Percentiles rank a stretch among this genome's conserved stretches.
phyloP scores from a whole-genome alignment of 2,888 invertebrate species.

The Leptopilina syphax region DNA sequence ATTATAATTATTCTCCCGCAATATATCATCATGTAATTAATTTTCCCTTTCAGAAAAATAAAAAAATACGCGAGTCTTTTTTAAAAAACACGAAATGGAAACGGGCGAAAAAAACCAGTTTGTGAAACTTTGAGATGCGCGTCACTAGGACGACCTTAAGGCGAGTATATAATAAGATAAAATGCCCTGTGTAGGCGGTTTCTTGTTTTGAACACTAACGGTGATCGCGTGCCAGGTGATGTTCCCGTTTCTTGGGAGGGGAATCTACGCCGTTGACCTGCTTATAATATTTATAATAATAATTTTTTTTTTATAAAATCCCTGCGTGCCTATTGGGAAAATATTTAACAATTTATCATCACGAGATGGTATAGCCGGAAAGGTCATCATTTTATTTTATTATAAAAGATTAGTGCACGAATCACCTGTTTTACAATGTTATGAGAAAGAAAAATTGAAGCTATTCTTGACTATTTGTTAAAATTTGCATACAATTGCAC shows the following conservation, averaged over 20 bases:
- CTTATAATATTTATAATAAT: constrained; percentile 25
- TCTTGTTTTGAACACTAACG: constrained; percentile 64
- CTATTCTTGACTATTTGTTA: neutral
- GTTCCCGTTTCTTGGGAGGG: constrained; percentile 62
- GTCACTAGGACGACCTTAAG: constrained; percentile 24
- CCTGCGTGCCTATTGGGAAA: constrained; percentile 10
- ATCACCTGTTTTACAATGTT: neutral
- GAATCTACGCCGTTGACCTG: constrained; percentile 43
- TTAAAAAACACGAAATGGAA: neutral
- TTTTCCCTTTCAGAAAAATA: neutral
- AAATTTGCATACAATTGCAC: constrained; percentile 30
- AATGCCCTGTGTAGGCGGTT: constrained; percentile 38
- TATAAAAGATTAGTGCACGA: neutral
- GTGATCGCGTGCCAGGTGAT: constrained; percentile 64
- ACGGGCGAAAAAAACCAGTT: constrained; percentile 4
- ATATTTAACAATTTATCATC: constrained; percentile 42
- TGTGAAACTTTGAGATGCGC: constrained; percentile 7
- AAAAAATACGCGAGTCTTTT: neutral
- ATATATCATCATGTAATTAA: neutral
- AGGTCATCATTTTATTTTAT: constrained; percentile 20
- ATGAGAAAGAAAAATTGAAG: neutral
- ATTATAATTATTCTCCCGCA: neutral
- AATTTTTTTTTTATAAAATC: constrained; percentile 45
- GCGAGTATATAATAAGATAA: neutral
- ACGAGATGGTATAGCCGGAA: constrained; percentile 43